Evolutionary conservation across 2,888 invertebrate species (phyloP), one percentile per base, ranked within the genome.

Genomic region (Mechanitis messenoides): DNA sequence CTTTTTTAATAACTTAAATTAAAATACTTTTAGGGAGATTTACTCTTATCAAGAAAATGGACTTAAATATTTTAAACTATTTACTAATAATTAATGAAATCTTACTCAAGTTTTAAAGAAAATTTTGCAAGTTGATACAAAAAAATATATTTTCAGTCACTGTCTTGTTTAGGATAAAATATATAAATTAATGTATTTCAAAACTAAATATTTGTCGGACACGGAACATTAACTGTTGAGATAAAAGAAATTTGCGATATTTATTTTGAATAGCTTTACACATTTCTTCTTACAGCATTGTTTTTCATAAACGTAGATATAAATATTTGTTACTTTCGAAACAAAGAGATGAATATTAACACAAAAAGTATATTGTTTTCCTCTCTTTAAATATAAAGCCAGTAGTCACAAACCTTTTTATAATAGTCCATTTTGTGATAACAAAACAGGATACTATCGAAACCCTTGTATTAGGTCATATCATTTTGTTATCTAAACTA

Each of bases 1-100:
- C 42, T 57, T 58, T 50, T 58, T 33, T 45, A 12, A 45, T 53
- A 60, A 60, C 33, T 45, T 56, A 38, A 56, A 55, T 60, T 60
- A 60, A 61, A 57, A 57, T 57, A 56, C 47, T 61, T 57, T 20
- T 50, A 50, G 31, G 31, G 9, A 28, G 0, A 31, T 7, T 31
- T 4, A 31, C 9, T 31, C 31, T 50, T 11, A 28, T 31, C 50
- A 50, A 50, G 50, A 50, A 31, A 9, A 50, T 31, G 31, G 9
- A 3, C 3, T n/a, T 9, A 31, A 31, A 3, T 31, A 5, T 31
- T 50, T 31, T 3, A 31, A 9, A 31, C 28, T 31, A n/a, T 9
- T 3, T 50, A 50, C 3, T 50, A 31, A 31, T 50, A 31, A 11
- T 4, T 31, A 31, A 50, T 31, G 31, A 31, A 9, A 7, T 11